Base-by-base conservation (phyloP, 1,140 invertebrate genomes). In the Acyrthosiphon pisum region DNA sequence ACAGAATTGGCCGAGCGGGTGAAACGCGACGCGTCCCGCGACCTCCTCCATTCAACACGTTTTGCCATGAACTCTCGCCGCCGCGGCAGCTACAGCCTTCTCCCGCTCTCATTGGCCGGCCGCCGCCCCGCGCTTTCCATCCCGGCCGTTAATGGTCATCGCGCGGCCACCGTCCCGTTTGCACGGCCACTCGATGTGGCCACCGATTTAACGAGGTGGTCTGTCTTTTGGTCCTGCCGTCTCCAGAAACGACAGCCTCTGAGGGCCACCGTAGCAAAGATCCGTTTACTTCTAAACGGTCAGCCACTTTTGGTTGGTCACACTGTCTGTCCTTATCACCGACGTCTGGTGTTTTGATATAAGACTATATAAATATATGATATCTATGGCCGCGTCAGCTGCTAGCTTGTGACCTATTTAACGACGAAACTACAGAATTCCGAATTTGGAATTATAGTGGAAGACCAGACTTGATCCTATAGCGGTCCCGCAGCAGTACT, bases 61-160 rank as follows among this genome's bases (percentile, higher is more conserved):
- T 91, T 44, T 91, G 90, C 90, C 90, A 76, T 91, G 90, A 68
- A 89, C 48, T 26, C 35, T 1, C 14, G 11, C 22, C 35, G 88
- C 50, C 50, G 50, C 50, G 50, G 37, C 20, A 14, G 48, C 48
- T 14, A 35, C 53, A 56, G 9, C 8, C 22, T 50, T 56, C n/a
- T 26, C 50, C 48, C n/a, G 88, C 37, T 89, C 48, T 8, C 48
- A 89, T 89, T 89, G 88, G 88, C n/a, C 18, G 26, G 30, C 14
- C 30, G 14, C 20, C 86, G 46, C 46, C 46, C 20, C 46, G 46
- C 86, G 46, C n/a, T 88, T 88, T 53, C 86, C 26, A 46, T 86
- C 2, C 0, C 37, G 23, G 3, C 26, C 2, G 37, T 46, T 18
- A 26, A 46, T 11, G 23, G 83, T 68, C 30, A 68, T 68, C 41